Evolutionary conservation across 2,113 vertebrate species (phyloP).

Genomic region (Marmota monax): DNA sequence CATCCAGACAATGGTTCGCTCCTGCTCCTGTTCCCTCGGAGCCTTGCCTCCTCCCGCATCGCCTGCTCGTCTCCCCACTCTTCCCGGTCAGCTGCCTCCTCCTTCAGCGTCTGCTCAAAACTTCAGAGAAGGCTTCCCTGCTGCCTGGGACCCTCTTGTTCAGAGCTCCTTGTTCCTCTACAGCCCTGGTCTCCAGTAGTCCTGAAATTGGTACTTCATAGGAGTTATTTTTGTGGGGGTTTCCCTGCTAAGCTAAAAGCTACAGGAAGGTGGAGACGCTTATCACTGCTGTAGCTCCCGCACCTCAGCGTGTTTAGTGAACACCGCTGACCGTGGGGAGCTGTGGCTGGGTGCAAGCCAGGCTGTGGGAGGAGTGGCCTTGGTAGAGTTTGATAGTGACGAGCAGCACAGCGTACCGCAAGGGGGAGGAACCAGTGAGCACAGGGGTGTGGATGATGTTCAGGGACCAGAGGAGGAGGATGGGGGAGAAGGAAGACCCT

Average conservation of each 20-base stretch:
- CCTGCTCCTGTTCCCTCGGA: fast-evolving
- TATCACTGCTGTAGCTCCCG: no score
- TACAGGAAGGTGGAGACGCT: not conserved
- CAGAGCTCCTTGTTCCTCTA: not conserved
- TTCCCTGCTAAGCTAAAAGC: not conserved
- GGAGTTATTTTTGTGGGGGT: fast-evolving
- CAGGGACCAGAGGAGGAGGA: not conserved
- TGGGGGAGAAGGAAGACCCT: not conserved
- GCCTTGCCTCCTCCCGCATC: not conserved
- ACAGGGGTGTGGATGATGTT: not conserved
- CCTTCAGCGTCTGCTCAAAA: not conserved
- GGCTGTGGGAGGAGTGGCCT: not conserved
- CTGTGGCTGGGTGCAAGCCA: no score
- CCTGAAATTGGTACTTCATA: not conserved
- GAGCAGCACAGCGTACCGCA: no score
- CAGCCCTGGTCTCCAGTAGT: not conserved
- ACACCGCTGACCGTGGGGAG: not conserved
- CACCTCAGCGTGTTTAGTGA: fast-evolving
- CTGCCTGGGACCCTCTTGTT: not conserved
- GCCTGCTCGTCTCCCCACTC: no score
- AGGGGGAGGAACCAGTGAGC: not conserved
- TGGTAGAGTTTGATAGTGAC: no score
- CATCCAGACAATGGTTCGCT: fast-evolving
- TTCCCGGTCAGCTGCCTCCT: not conserved
- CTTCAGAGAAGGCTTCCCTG: not conserved